phyloP scores from a whole-genome alignment of 2,113 vertebrate genomes.

The Ophiodon elongatus region DNA sequence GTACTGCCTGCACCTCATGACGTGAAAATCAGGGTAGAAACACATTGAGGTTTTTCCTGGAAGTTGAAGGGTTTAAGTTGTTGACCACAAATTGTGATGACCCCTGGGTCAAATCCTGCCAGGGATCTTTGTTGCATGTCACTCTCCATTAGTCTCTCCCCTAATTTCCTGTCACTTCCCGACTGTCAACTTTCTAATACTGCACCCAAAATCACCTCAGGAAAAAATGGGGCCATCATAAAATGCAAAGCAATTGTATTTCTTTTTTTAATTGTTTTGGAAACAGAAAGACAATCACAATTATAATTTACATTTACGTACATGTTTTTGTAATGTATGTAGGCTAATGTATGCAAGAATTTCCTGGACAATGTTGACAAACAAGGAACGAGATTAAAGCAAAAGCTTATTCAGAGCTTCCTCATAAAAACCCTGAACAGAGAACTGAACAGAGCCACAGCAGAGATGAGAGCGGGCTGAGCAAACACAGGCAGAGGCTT shows the following conservation, averaged over 20 bases:
- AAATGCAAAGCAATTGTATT: conserved; percentile 1
- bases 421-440: conserved; percentile 14
- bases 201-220: background rate
- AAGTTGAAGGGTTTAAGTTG: background rate
- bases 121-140: background rate
- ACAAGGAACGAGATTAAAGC: conserved; percentile 20
- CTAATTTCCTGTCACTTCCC: conserved; percentile 3
- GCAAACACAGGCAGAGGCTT: conserved; percentile 38
- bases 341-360: background rate
- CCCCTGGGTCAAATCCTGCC: background rate
- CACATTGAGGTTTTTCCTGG: background rate
- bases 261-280: background rate
- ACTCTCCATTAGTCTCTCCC: background rate
- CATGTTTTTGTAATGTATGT: background rate
- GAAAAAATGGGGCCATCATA: background rate
- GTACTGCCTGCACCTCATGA: background rate
- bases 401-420: conserved; percentile 14
- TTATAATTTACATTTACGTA: background rate
- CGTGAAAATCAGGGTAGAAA: background rate
- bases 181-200: background rate
- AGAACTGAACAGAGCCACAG: conserved; percentile 16
- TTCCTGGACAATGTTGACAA: background rate
- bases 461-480: conserved; percentile 20
- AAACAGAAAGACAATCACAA: background rate
- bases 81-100: background rate